These are phyloP conservation scores for Hanleya hanleyi DNA, from an alignment of 2,888 invertebrate genomes.

Conservation along the genomic window DNA sequence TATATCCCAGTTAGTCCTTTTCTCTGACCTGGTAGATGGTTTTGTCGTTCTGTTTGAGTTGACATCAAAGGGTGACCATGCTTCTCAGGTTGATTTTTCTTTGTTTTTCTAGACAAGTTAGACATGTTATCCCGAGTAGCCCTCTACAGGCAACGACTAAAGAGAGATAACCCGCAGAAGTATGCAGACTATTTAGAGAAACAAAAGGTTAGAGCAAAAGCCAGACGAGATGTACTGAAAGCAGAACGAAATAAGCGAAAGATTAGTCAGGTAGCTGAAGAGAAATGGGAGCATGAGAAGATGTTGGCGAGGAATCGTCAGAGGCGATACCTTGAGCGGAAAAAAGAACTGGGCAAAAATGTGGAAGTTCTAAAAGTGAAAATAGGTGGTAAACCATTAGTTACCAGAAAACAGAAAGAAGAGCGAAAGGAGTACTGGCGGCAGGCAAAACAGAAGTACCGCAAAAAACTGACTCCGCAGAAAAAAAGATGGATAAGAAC, in stretches of 20 bases:
- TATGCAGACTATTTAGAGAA: constrained; percentile 6
- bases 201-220: constrained; percentile 1
- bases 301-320: neutral
- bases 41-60: no score
- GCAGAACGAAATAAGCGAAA: neutral
- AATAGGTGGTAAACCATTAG: no score
- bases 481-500: constrained; percentile 27
- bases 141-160: no score
- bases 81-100: no score
- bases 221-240: neutral
- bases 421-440: constrained; percentile 23
- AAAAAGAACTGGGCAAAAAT: neutral
- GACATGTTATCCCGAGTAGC: no score
- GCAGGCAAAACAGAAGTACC: constrained; percentile 20
- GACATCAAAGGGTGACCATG: no score
- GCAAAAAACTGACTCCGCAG: constrained; percentile 23
- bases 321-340: neutral
- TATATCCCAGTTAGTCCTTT: no score
- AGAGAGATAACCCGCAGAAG: constrained; percentile 16
- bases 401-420: neutral
- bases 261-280: no score
- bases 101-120: no score
- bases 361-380: no score
- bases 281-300: no score
- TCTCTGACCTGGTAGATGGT: no score